Percentiles rank a stretch among this genome's conserved stretches.
These are phyloP conservation scores for Apis florea DNA, from an alignment of 1,140 invertebrate genomes.

Conservation along the genomic window DNA sequence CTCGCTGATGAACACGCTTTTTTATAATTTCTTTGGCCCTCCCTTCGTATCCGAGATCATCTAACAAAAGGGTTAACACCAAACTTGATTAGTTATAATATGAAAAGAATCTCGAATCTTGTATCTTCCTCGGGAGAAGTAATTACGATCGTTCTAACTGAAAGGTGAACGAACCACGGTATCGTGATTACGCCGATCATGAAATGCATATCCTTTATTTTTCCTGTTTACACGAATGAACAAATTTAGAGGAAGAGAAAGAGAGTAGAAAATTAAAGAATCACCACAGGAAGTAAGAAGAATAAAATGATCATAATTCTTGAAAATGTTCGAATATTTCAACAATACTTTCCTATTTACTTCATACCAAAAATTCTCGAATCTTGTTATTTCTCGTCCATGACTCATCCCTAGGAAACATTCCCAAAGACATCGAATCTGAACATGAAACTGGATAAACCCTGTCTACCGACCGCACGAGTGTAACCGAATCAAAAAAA, in stretches of 20 bases:
- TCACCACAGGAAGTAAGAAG: no score
- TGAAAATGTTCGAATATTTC: no score
- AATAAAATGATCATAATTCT: no score
- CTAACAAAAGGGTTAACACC: slow-evolving; percentile 9
- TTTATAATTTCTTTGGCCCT: neutral
- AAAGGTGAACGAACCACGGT: neutral
- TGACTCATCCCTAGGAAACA: neutral
- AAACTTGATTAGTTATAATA: slow-evolving; percentile 26
- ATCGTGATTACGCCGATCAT: neutral
- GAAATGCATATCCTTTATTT: neutral
- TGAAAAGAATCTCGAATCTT: neutral
- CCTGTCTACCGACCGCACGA: slow-evolving; percentile 13
- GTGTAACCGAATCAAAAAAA: slow-evolving; percentile 19
- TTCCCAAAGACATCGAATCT: slow-evolving; percentile 10
- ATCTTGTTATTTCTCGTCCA: neutral
- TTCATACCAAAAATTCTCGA: neutral
- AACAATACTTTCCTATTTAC: no score
- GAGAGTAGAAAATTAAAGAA: neutral
- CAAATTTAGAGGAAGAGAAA: neutral
- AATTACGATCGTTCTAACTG: slow-evolving; percentile 15
- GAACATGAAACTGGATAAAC: slow-evolving; percentile 35
- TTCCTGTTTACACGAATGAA: neutral
- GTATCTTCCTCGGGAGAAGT: neutral
- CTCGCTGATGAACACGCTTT: neutral
- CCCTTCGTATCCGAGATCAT: neutral